Evolutionary conservation across 2,888 invertebrate species (phyloP), one percentile per base, ranked within the genome.

Genomic region (Cloeon dipterum): DNA sequence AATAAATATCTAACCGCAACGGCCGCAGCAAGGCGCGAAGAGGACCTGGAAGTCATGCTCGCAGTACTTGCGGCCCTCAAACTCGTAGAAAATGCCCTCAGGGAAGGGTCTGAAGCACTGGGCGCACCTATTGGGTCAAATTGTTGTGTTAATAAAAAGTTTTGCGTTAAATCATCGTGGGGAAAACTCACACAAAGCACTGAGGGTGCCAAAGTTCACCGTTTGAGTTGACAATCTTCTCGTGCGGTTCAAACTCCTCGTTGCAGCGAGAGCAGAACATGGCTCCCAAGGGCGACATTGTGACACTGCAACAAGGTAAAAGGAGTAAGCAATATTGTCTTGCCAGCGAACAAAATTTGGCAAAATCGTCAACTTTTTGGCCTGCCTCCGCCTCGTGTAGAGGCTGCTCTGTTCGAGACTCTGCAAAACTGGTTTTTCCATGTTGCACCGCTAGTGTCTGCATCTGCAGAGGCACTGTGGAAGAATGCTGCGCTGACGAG

Each of bases 131-230:
- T 14, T 55, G 47, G 43, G 37, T 41, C 25, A 38, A 35, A 39
- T 42, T 23, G 38, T 26, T 20, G 23, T 10, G 3, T 19, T 17
- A 26, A 26, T 11, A 14, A 38, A 41, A 18, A 34, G 20, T 32
- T 32, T 20, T 21, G 34, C 39, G 26, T 16, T 26, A 35, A 37
- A 39, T 19, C 44, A 39, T 4, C 8, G 40, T 41, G 14, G 35
- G 47, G 47, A 36, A 36, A 39, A 34, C 77, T 74, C 66, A 96
- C 91, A 98, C 98, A 68, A 99, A 98, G 57, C 98, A 98, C 50
- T 89, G 83, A 4, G 88, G 85, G 62, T 99, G 98, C 93, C 93
- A 99, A 29, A 96, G 68, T 59, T 96, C 93, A 39, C 96, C 96
- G 52, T 86, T 88, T 1, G 94, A 91, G 59, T 98, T 99, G 40